Base-by-base conservation (phyloP, 2,888 invertebrate species). In the Drosophila diplacantha region DNA sequence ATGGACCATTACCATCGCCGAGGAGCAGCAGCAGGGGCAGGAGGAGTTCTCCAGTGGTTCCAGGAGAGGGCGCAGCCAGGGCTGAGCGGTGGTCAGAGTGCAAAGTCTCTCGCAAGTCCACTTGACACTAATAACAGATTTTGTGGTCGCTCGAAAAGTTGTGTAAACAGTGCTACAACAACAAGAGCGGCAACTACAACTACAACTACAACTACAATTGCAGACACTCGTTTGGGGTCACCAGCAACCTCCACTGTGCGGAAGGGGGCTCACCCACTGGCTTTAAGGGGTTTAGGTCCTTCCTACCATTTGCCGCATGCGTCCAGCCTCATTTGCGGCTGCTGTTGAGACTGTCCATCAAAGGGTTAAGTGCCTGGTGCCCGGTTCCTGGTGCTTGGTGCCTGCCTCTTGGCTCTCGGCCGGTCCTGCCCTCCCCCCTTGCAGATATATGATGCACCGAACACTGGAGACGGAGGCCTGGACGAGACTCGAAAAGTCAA, bases 71-170 rank as follows among this genome's bases (percentile, higher is more conserved):
- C n/a, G 5, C 9, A 35, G 34, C 3, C 18, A 18, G 3, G n/a
- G 14, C 14, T 35, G 26, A 35, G 39, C 49, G 53, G 55, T 62
- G 77, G 75, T 68, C 76, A 63, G 81, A 72, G 72, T 70, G 73
- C 70, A 81, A 74, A 77, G 76, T 81, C 71, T 69, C 73, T 71
- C 60, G 41, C 71, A 77, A 77, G 81, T 73, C 82, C 77, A 81
- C 81, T 77, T 81, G 77, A 77, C 79, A 77, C 82, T 77, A 77
- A 77, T 81, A 77, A 77, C 77, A 78, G 81, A 77, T 77, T 77
- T 77, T 81, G 79, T 75, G 77, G 82, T 64, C 75, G 73, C 80
- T 67, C 71, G 56, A 72, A 76, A 77, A 77, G 79, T 77, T 77
- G 71, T 78, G 73, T 81, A 79, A 77, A 79, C 72, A 75, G 66